Evolutionary conservation across 2,113 vertebrate genomes (phyloP), one percentile per base, ranked within the genome.

Genomic region (Octodon degus): DNA sequence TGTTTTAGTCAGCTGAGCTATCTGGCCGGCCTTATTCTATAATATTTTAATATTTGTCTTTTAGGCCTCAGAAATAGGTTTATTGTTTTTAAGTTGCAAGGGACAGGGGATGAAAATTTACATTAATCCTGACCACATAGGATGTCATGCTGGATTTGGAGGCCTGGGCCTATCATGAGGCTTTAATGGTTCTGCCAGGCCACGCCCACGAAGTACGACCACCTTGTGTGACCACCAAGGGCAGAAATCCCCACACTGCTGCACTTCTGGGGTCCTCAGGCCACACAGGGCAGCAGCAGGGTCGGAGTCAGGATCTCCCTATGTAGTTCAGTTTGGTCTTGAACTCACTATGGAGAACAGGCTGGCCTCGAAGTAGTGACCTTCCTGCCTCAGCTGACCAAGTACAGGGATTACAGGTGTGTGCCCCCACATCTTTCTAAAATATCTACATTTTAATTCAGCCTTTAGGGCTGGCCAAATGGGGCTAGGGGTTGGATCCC

Each of bases 41-140:
- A 67, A 50, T 92, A 92, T 70, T 90, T 94, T 87, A 50, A 47
- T 83, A 92, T 24, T 93, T 89, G n/a, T 76, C 76, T 90, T 82
- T 70, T 70, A 94, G 83, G 43, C 30, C 67, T 58, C 62, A n/a
- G 62, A 90, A 89, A 62, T 22, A 76, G 86, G 74, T 92, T 58
- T 86, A 43, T 63, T 43, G 72, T 40, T 94, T 90, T 90, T 80
- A 84, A 90, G 55, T 87, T 94, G 65, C 55, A 80, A 53, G 4
- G 17, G 81, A 58, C 70, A 79, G 65, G 30, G 81, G 47, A 76
- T 60, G n/a, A 86, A 86, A 86, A 32, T 9, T 37, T 77, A 19
- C 5, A 2, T 87, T 65, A 79, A 67, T 72, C 55, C 37, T 53
- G 27, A 74, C 68, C 32, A 60, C 43, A 32, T 43, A 72, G 40